These are phyloP conservation scores for Lepus townsendii DNA, from an alignment of 2,797 vertebrate species.

Conservation along the genomic window DNA sequence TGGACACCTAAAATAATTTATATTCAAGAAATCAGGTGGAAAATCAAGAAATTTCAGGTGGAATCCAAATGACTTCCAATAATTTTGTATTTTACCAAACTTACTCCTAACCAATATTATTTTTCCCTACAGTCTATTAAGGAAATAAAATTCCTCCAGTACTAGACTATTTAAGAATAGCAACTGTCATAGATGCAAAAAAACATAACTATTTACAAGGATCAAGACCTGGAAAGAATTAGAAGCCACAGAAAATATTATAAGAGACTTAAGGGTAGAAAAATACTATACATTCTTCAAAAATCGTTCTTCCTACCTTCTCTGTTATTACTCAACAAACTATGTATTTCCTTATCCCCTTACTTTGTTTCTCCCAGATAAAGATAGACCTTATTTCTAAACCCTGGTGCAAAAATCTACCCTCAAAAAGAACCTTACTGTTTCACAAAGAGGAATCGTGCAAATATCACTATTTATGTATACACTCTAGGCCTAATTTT, in stretches of 20 bases:
- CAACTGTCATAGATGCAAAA: not conserved
- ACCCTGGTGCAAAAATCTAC: not conserved
- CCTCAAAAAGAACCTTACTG: not conserved
- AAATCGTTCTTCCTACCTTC: not conserved
- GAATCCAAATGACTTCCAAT: not conserved
- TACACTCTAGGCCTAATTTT: not conserved
- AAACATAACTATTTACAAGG: not conserved
- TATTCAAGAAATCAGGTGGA: not conserved
- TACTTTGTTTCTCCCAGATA: not conserved
- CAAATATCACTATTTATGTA: not conserved
- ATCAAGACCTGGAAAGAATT: not conserved
- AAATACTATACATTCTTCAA: not conserved
- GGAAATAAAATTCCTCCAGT: not conserved
- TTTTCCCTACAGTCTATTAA: not conserved
- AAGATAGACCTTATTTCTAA: not conserved
- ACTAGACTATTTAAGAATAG: not conserved
- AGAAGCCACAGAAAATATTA: not conserved
- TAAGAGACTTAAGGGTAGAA: not conserved
- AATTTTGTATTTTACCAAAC: conserved; percentile 35
- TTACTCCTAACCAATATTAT: not conserved
- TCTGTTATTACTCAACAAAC: not conserved
- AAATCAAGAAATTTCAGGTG: not conserved
- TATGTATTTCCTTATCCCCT: not conserved
- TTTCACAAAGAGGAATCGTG: not conserved
- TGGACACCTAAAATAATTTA: not conserved